Conservation (phyloP, 2,888 invertebrate genomes). For the Hartigia nigra region DNA sequence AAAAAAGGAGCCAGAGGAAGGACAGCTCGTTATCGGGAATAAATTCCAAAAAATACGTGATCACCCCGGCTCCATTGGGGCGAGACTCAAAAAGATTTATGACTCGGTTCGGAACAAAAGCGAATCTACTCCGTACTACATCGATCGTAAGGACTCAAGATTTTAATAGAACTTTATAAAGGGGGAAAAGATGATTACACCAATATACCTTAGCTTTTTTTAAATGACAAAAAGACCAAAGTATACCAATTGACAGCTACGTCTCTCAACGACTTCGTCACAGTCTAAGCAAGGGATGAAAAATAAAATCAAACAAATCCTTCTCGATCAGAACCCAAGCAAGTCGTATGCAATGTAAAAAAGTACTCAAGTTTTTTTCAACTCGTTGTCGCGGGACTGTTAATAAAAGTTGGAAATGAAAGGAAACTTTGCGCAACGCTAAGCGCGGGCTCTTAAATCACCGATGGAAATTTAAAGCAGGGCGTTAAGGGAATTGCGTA, state of each 20-base stretch:
- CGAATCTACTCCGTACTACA: slow-evolving; percentile 1
- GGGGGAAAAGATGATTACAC: background rate
- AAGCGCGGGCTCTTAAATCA: slow-evolving; percentile 20
- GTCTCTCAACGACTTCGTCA: background rate
- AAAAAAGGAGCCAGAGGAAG: slow-evolving; percentile 37
- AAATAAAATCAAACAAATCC: background rate
- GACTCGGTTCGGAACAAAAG: slow-evolving; percentile 19
- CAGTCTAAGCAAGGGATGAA: background rate
- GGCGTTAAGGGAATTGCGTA: slow-evolving; percentile 20
- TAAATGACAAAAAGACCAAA: background rate
- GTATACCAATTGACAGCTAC: background rate
- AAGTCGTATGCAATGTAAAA: background rate
- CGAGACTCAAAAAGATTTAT: slow-evolving; percentile 20
- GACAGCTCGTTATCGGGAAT: slow-evolving; percentile 27
- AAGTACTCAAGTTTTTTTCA: background rate
- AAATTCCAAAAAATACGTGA: slow-evolving; percentile 26
- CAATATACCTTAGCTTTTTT: background rate
- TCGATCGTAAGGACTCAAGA: background rate
- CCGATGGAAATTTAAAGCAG: slow-evolving; percentile 20
- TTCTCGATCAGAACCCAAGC: background rate
- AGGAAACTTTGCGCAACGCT: background rate
- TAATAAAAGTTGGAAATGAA: background rate
- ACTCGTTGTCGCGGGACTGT: background rate
- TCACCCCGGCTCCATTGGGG: slow-evolving; percentile 7
- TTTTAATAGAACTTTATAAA: background rate